phyloP scores from a whole-genome alignment of 2,113 vertebrate genomes.

The Leptodactylus fuscus region DNA sequence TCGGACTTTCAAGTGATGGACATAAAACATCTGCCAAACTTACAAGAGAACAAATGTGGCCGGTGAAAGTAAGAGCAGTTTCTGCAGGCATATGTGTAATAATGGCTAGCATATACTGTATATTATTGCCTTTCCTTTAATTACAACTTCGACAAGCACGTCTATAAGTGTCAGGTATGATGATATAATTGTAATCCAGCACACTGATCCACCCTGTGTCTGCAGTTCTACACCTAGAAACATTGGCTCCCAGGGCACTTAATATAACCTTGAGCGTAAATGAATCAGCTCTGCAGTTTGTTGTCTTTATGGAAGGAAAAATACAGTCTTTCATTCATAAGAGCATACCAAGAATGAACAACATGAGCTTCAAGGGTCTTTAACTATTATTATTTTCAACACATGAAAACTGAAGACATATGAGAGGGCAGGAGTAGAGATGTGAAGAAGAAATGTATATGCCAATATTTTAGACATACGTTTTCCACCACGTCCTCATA shows the following conservation, averaged over 20 bases:
- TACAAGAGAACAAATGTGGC: constrained; percentile 1
- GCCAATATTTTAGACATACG: background rate
- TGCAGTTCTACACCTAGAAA: constrained; percentile 2
- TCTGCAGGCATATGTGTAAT: background rate
- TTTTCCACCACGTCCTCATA: background rate
- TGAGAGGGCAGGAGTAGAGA: too few relatives aligned
- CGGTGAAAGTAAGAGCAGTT: background rate
- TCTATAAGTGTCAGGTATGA: background rate
- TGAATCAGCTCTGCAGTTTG: constrained; percentile 5
- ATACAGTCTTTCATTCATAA: background rate
- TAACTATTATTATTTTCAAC: background rate
- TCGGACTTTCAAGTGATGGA: background rate
- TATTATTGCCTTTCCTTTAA: background rate
- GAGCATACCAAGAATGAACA: background rate
- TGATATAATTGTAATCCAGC: background rate
- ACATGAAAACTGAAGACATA: background rate
- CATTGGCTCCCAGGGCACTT: background rate
- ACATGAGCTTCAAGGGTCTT: background rate
- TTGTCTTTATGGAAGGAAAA: background rate
- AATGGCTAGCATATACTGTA: background rate
- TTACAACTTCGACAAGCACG: background rate
- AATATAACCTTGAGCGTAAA: background rate
- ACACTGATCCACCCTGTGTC: background rate
- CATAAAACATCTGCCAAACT: background rate
- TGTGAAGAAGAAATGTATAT: too few relatives aligned